phyloP scores from a whole-genome alignment of 1,140 invertebrate species.

The Bradynema listronoti region DNA sequence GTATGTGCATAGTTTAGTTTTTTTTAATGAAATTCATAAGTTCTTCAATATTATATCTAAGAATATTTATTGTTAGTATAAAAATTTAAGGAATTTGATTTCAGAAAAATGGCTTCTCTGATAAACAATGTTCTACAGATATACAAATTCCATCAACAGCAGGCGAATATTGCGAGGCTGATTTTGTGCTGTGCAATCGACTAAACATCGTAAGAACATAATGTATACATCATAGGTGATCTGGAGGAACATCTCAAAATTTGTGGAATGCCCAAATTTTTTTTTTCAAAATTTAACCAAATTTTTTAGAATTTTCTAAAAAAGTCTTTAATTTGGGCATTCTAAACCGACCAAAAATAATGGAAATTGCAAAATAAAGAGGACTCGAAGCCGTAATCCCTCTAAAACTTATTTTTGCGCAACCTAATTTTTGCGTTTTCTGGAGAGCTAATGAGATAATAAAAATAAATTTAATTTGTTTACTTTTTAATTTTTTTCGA shows the following conservation, averaged over 20 bases:
- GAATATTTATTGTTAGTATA: neutral
- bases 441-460: no score
- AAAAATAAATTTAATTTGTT: no score
- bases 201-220: neutral
- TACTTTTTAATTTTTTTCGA: no score
- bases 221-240: neutral
- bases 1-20: neutral
- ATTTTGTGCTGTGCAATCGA: neutral
- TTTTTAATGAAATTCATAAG: neutral
- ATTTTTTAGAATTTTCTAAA: neutral
- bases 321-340: constrained; percentile 2
- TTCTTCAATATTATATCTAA: neutral
- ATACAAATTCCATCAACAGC: neutral
- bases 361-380: no score
- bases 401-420: no score
- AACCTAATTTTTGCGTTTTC: no score
- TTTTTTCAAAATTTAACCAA: no score
- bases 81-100: neutral
- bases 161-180: neutral
- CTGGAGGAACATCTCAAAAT: neutral
- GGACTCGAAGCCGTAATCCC: no score
- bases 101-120: constrained; percentile 12
- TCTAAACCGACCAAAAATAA: no score
- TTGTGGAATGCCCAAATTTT: no score
- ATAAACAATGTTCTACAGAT: constrained; percentile 1